These are phyloP conservation scores for Auanema freiburgensis DNA, from an alignment of 2,888 invertebrate genomes.

Conservation along the genomic window DNA sequence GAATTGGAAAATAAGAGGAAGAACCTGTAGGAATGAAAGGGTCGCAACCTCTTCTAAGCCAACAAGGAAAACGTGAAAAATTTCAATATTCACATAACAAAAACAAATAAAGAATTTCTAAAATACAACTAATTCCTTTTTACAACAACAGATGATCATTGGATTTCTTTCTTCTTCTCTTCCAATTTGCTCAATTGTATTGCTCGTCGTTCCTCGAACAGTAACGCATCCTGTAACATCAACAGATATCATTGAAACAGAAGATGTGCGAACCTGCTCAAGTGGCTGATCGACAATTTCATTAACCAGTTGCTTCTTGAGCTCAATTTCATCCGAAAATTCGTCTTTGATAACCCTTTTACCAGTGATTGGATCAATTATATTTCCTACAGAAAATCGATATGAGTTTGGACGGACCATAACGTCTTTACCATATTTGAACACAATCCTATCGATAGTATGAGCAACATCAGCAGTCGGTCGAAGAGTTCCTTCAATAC, in stretches of 20 bases:
- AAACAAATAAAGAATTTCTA: conserved; percentile 6
- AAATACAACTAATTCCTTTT: background rate
- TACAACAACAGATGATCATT: background rate
- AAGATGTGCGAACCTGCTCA: conserved; percentile 27
- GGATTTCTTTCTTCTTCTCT: conserved; percentile 25
- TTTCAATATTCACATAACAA: conserved; percentile 7
- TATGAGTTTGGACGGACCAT: no score
- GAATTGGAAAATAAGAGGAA: background rate
- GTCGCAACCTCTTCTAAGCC: background rate
- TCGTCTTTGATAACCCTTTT: conserved; percentile 50
- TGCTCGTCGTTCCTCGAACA: conserved; percentile 52
- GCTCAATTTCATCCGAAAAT: conserved; percentile 49
- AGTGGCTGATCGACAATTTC: conserved; percentile 52
- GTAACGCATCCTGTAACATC: conserved; percentile 33
- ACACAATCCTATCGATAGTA: conserved; percentile 49
- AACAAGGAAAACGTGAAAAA: background rate
- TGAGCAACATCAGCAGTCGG: conserved; percentile 53
- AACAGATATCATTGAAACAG: no score
- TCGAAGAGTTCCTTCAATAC: conserved; percentile 40
- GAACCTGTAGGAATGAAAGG: background rate
- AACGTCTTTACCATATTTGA: conserved; percentile 46
- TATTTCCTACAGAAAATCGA: conserved; percentile 31
- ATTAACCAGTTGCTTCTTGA: conserved; percentile 47
- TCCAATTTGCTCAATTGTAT: conserved; percentile 39
- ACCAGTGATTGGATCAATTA: conserved; percentile 56